Conservation (phyloP, 1,140 invertebrate genomes). For the Eumeta japonica region DNA sequence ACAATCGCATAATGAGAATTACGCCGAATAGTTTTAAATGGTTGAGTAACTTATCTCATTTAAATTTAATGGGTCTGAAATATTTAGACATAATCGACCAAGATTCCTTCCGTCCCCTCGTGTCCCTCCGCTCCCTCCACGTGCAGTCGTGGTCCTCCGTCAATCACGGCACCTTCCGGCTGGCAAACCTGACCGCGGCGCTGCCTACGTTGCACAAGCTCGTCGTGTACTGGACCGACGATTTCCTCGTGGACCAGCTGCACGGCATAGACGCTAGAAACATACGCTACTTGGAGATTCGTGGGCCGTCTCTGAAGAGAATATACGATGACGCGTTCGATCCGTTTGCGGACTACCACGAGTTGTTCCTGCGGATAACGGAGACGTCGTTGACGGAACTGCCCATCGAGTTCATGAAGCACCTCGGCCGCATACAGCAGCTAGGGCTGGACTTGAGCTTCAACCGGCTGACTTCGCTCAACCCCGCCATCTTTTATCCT, state of each 20-base stretch:
- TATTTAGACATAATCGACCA: constrained; percentile 64
- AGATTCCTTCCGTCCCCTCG: constrained; percentile 63
- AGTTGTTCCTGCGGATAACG: constrained; percentile 73
- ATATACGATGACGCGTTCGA: constrained; percentile 73
- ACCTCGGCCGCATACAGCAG: constrained; percentile 74
- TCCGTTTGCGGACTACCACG: constrained; percentile 62
- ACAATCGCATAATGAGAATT: constrained; percentile 64
- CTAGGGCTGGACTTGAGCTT: constrained; percentile 78
- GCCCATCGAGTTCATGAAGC: constrained; percentile 74
- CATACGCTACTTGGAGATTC: constrained; percentile 76
- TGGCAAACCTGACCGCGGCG: constrained; percentile 42
- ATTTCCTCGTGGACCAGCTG: constrained; percentile 68
- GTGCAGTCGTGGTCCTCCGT: constrained; percentile 56
- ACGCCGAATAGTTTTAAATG: constrained; percentile 58
- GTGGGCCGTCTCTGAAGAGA: constrained; percentile 66
- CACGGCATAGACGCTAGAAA: constrained; percentile 68
- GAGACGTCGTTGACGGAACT: constrained; percentile 73
- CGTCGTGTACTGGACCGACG: constrained; percentile 71
- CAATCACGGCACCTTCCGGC: constrained; percentile 61
- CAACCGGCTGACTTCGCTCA: constrained; percentile 76
- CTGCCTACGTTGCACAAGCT: constrained; percentile 62
- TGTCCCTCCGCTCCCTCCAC: constrained; percentile 53
- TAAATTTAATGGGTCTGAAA: constrained; percentile 60
- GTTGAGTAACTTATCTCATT: constrained; percentile 57
- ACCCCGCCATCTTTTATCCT: constrained; percentile 79